A percentile compares a stretch with the other conserved stretches of the same genome.
These are phyloP conservation scores for Xyliphius kryptos DNA, from an alignment of 2,113 vertebrate species.

Conservation along the genomic window DNA sequence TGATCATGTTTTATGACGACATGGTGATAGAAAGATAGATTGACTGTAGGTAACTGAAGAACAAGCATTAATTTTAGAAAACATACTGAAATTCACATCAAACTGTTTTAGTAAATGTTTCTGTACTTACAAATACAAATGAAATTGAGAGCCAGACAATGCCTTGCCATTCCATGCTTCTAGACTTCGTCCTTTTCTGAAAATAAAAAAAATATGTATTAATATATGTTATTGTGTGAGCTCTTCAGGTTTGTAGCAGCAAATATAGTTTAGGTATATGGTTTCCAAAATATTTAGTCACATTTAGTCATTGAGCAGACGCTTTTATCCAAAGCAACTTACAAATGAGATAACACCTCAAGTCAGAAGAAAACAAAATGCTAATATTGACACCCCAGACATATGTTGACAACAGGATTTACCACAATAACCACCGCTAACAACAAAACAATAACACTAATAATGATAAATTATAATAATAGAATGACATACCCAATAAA, in stretches of 20 bases:
- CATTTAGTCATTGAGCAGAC: too few species aligned
- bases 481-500: background rate
- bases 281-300: too few species aligned
- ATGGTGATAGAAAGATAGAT: too few species aligned
- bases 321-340: too few species aligned
- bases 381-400: too few species aligned
- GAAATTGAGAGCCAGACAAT: constrained; percentile 52
- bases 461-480: background rate
- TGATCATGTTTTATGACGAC: too few species aligned
- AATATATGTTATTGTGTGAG: constrained; percentile 5
- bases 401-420: too few species aligned
- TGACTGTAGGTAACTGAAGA: too few species aligned
- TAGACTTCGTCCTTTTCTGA: constrained; percentile 44
- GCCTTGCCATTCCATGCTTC: constrained; percentile 56
- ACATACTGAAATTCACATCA: background rate
- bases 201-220: constrained; percentile 37
- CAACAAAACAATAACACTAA: too few species aligned
- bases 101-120: background rate
- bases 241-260: background rate
- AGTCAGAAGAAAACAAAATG: too few species aligned
- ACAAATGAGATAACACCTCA: too few species aligned
- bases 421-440: too few species aligned
- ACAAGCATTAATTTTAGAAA: background rate
- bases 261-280: constrained; percentile 8
- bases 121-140: constrained; percentile 59